phyloP scores from a whole-genome alignment of 2,888 invertebrate genomes.

The Coronaproctus castanopsis region DNA sequence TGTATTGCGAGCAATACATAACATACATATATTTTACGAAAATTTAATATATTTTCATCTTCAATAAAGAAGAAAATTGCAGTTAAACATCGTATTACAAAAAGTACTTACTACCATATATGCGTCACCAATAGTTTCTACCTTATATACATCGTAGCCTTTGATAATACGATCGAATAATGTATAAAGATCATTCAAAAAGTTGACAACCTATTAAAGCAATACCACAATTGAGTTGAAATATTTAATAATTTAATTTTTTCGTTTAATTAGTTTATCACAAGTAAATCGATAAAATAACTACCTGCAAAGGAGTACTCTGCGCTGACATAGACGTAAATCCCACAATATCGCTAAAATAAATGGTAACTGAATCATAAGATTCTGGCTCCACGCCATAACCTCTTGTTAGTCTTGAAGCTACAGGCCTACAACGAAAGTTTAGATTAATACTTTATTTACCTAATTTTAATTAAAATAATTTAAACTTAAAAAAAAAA shows the following conservation, averaged over 20 bases:
- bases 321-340: constrained; percentile 90
- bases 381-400: constrained; percentile 82
- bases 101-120: constrained; percentile 49
- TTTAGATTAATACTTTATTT: not conserved
- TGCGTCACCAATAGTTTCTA: constrained; percentile 79
- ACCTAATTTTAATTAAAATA: not conserved
- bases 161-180: constrained; percentile 89
- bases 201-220: constrained; percentile 59
- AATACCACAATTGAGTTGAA: constrained; percentile 8
- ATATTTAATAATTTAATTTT: not conserved
- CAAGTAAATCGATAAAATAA: not conserved
- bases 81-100: too few species aligned
- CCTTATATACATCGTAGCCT: constrained; percentile 95
- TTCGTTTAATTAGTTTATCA: not conserved
- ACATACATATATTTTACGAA: too few species aligned
- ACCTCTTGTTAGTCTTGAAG: constrained; percentile 65
- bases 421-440: constrained; percentile 47
- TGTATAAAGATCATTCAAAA: constrained; percentile 93
- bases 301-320: constrained; percentile 73
- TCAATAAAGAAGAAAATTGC: too few species aligned
- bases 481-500: not conserved
- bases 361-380: constrained; percentile 82
- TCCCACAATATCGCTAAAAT: constrained; percentile 93
- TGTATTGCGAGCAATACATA: too few species aligned
- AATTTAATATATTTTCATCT: too few species aligned